phyloP scores from a whole-genome alignment of 1,140 invertebrate genomes.

The Elymnias hypermnestra region DNA sequence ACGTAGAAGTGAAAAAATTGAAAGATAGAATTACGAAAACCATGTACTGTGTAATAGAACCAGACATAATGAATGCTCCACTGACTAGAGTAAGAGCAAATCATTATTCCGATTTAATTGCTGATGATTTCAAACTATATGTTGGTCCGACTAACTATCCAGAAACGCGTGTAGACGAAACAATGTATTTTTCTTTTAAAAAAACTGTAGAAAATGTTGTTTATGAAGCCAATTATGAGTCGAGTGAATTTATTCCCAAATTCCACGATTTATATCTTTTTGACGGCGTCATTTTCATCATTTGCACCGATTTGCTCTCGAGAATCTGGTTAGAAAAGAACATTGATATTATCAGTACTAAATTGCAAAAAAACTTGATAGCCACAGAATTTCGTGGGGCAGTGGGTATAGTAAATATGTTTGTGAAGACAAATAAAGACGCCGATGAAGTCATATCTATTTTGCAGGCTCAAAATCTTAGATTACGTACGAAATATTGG shows the following conservation, averaged over 20 bases:
- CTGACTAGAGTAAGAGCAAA: conserved; percentile 43
- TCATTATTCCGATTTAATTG: conserved; percentile 52
- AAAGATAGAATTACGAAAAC: conserved; percentile 36
- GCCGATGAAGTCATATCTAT: conserved; percentile 44
- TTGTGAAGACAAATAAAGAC: conserved; percentile 35
- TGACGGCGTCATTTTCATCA: conserved; percentile 64
- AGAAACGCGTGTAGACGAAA: conserved; percentile 45
- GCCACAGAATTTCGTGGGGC: conserved; percentile 56
- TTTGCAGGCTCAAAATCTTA: conserved; percentile 54
- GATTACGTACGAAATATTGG: conserved; percentile 60
- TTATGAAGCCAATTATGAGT: conserved; percentile 23
- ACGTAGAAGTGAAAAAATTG: conserved; percentile 27
- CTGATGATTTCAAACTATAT: conserved; percentile 61
- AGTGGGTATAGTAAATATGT: conserved; percentile 59
- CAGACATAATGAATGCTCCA: conserved; percentile 37
- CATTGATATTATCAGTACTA: conserved; percentile 31
- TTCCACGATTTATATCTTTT: conserved; percentile 60
- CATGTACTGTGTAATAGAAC: conserved; percentile 47
- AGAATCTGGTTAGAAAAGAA: conserved; percentile 43
- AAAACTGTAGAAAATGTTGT: conserved; percentile 43
- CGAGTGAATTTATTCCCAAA: conserved; percentile 33
- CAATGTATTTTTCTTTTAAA: conserved; percentile 43
- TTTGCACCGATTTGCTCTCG: conserved; percentile 41
- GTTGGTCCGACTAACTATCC: conserved; percentile 57
- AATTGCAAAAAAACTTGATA: conserved; percentile 38